These are phyloP conservation scores for Orientallactaga bullata DNA, from an alignment of 2,113 vertebrate species.

Conservation along the genomic window DNA sequence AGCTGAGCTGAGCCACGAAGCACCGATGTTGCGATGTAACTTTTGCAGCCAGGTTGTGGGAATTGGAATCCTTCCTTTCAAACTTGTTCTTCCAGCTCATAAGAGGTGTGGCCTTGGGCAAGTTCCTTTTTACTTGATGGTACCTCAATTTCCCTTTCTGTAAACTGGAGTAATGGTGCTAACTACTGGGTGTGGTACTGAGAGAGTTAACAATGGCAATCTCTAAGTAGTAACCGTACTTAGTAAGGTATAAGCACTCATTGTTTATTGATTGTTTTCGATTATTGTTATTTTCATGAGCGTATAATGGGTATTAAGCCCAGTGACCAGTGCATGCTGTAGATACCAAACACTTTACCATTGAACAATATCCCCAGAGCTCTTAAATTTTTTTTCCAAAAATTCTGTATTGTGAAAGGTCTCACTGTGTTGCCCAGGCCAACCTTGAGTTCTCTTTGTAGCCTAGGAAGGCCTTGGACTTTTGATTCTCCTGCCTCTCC, in stretches of 20 bases:
- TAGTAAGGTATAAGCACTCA: neutral
- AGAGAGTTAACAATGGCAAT: neutral
- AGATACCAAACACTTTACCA: neutral
- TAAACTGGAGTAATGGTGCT: neutral
- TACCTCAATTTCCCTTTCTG: conserved; percentile 52
- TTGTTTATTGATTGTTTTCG: no score
- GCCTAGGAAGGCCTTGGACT: neutral
- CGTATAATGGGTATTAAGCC: neutral
- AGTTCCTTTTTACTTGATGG: neutral
- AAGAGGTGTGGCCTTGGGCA: neutral
- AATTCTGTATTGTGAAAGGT: neutral
- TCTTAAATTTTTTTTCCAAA: neutral
- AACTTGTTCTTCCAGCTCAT: neutral
- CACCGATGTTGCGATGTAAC: neutral
- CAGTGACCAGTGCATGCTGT: neutral
- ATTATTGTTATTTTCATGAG: neutral
- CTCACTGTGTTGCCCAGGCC: neutral
- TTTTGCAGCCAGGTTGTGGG: neutral
- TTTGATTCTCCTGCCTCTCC: neutral
- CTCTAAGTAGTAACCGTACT: neutral
- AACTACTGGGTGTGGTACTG: no score
- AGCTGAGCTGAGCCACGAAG: neutral
- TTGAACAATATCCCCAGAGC: no score
- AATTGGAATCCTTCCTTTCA: neutral
- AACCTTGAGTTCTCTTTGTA: no score